Evolutionary conservation across 2,113 vertebrate species (phyloP), one percentile per base, ranked within the genome.

Genomic region (Gasterosteus nipponicus): DNA sequence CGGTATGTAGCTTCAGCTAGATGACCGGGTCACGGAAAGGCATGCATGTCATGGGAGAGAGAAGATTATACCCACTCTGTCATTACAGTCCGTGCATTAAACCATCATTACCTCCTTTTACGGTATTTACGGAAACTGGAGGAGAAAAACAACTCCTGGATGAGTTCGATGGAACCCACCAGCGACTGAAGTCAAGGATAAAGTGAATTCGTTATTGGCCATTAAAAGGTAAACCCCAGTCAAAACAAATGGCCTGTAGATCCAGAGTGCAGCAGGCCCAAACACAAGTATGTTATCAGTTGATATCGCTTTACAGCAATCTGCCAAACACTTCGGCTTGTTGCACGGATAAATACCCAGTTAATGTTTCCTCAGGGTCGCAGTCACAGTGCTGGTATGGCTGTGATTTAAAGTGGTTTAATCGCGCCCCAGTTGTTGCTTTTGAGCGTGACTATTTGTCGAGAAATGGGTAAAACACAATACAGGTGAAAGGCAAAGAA

Each of bases 1-100:
- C 87, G 75, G 78, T 77, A 81, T 86, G 76, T 22, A 22, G 46
- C 69, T 77, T 79, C 65, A 73, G 3, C 58, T 26, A 71, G 49
- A 84, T 70, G 61, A 79, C 72, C 75, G 69, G 64, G 75, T 73
- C 62, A 66, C 26, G 15, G 11, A 39, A 58, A 75, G 54, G 19
- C 67, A 78, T 70, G 51, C 26, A 58, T 63, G 68, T 77, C 61
- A 86, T 39, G 10, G 9, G 18, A 76, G 2, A 69, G 53, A 75
- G n/a, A 64, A 35, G 35, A 72, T 35, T 42, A n/a, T 39, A 62
- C 63, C 59, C 58, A 69, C 59, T 41, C 46, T 58, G 49, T 87
- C 35, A 83, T 69, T 69, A 87, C 58, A 77, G 49, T 33, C 44
- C 35, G 38, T 10, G 57, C 56, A 44, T 33, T 69, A 88, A 73